Evolutionary conservation across 2,113 vertebrate species (phyloP).

Genomic region (Paracanthobrama guichenoti): DNA sequence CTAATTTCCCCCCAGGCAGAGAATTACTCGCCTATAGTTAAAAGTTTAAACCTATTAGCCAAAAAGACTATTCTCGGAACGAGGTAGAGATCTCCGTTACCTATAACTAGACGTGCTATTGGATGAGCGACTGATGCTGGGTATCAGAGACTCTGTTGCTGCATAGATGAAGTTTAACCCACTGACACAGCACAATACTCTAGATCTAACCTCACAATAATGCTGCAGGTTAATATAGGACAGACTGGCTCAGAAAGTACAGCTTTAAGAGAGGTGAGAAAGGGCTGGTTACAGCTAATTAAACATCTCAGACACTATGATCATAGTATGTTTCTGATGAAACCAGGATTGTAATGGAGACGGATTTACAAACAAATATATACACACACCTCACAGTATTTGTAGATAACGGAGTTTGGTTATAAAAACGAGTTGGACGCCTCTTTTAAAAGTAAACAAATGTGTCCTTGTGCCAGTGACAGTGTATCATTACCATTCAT

Average conservation of each 20-base stretch:
- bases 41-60: conserved; percentile 15
- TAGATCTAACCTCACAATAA: conserved; percentile 3
- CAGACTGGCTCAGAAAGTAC: conserved; percentile 27
- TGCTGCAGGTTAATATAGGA: background rate
- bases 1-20: background rate
- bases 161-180: conserved; percentile 30
- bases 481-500: background rate
- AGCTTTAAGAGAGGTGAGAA: background rate
- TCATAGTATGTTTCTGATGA: background rate
- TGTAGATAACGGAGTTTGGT: background rate
- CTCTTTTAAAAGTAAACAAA: conserved; percentile 15
- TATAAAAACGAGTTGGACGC: background rate
- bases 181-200: conserved; percentile 5
- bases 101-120: conserved; percentile 11
- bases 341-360: background rate
- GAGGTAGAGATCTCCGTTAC: conserved; percentile 35
- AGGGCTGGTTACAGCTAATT: conserved; percentile 12
- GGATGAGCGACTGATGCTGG: conserved; percentile 17
- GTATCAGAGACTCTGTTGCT: conserved; percentile 9
- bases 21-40: background rate
- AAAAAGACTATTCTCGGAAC: conserved; percentile 9
- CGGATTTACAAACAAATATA: conserved; percentile 18
- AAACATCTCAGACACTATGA: background rate
- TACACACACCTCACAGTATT: conserved; percentile 26
- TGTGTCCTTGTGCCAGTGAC: background rate